Conservation (phyloP, 2,113 vertebrate genomes). For the Saguinus imperator region DNA sequence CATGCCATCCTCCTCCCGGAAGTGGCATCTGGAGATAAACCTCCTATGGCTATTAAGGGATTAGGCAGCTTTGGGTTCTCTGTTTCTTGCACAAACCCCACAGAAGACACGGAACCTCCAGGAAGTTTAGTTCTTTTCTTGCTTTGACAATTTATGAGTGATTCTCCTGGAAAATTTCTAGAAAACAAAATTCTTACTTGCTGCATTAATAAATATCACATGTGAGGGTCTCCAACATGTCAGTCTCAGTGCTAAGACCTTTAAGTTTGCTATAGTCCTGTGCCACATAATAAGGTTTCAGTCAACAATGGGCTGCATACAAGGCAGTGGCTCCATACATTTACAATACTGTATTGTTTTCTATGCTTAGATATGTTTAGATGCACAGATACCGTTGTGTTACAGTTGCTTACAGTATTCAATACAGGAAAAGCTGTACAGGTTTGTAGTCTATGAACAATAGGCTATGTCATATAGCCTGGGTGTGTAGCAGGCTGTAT, state of each 20-base stretch:
- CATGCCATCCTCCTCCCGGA: background rate
- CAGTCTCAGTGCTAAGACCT: background rate
- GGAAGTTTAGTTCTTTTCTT: background rate
- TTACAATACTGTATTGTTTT: background rate
- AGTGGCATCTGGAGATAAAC: background rate
- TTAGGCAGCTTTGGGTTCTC: background rate
- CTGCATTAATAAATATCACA: background rate
- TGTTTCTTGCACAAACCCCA: background rate
- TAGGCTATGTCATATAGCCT: background rate
- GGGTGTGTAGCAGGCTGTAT: background rate
- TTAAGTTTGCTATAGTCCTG: background rate
- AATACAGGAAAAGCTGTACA: background rate
- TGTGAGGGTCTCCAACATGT: background rate
- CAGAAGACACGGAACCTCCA: background rate
- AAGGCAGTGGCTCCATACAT: background rate
- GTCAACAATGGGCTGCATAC: background rate
- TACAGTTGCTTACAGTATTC: background rate
- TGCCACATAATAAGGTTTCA: background rate
- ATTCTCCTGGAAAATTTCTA: background rate
- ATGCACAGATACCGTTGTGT: background rate
- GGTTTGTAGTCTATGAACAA: background rate
- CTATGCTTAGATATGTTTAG: background rate
- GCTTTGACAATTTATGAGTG: background rate
- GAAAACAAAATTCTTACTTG: background rate
- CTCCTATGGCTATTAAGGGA: background rate